Evolutionary conservation across 2,888 invertebrate genomes (phyloP), one percentile per base, ranked within the genome.

Genomic region (Monoplex corrugatus): DNA sequence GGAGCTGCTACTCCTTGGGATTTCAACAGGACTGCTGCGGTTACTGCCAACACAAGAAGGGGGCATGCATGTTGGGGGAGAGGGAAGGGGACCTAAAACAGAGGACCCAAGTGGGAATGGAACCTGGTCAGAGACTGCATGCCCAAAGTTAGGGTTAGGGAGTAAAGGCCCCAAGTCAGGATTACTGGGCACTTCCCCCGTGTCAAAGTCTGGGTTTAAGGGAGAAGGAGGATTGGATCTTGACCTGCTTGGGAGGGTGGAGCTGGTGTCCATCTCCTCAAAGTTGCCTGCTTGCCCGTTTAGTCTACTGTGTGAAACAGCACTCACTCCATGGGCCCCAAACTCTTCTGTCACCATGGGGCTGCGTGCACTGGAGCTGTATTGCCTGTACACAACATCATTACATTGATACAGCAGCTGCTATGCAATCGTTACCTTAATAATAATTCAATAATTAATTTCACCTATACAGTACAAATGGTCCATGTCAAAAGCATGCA

Each of bases 221-320:
- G 87, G 57, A 35, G 63, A 72, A 10, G 86, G 90, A 89, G 32
- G 92, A 44, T 92, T 90, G n/a, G 94, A 92, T 16, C 94, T 94
- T 91, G 95, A 95, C 95, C 95, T 95, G 78, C 44, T 80, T 8
- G 86, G 84, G 40, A 45, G 45, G 23, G 89, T 45, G 43, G 78
- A 44, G 38, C 87, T 86, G 40, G 89, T 89, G 87, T 90, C 91
- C 89, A 89, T 91, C 72, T 90, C 90, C 68, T 91, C 91, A 57
- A 87, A 89, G 68, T 90, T 89, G 63, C 82, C 68, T 3, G 87
- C 87, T 38, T 90, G 89, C 19, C 91, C 91, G 44, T 91, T 91
- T 68, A 91, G 84, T 0, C 50, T 84, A 23, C 87, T 86, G 44
- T 88, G 87, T 3, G 91, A 89, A 38, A 89, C 87, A 32, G 89